phyloP scores from a whole-genome alignment of 2,797 vertebrate genomes.

The Hylomyscus alleni region DNA sequence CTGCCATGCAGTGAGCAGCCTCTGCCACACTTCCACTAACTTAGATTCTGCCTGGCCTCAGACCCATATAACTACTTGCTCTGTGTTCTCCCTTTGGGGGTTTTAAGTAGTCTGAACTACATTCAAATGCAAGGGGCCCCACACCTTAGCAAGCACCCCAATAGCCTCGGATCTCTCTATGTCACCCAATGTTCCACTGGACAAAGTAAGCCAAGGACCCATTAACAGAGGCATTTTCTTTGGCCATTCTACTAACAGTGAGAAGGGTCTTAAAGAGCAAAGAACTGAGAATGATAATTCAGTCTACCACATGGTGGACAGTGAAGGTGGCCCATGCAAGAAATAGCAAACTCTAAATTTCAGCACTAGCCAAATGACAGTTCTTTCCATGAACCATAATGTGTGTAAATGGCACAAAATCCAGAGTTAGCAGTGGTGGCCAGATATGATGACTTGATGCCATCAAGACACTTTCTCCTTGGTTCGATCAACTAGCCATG shows the following conservation, averaged over 20 bases:
- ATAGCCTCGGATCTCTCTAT: background rate
- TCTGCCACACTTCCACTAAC: background rate
- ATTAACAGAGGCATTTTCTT: background rate
- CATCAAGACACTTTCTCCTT: background rate
- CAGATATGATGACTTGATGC: background rate
- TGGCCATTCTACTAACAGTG: background rate
- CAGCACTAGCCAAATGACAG: background rate
- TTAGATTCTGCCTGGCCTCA: background rate
- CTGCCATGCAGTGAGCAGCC: background rate
- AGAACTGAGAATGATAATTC: background rate
- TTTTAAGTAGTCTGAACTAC: background rate
- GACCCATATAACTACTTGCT: background rate
- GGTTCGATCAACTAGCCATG: background rate
- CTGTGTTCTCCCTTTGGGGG: no score
- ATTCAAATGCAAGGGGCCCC: background rate
- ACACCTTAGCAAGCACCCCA: background rate
- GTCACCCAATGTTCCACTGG: fast-evolving
- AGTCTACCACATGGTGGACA: fast-evolving
- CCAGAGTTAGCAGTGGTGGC: background rate
- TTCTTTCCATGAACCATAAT: background rate
- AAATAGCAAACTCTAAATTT: background rate
- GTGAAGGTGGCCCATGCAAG: background rate
- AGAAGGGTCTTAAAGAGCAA: background rate
- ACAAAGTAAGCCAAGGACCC: background rate
- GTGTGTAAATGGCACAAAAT: no score